Base-by-base conservation (phyloP, 2,888 invertebrate species). In the Trissolcus japonicus region DNA sequence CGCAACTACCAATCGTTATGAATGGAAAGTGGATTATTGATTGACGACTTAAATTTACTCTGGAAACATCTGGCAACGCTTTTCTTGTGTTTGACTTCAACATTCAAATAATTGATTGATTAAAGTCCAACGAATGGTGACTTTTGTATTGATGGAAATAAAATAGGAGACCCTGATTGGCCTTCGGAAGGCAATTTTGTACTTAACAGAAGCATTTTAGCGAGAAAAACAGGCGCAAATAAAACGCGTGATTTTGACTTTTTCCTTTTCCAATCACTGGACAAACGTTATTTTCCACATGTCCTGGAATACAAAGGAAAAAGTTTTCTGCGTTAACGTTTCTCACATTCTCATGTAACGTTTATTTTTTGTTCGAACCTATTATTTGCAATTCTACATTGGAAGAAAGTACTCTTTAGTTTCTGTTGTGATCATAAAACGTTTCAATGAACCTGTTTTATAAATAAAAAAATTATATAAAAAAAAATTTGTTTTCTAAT, bases 331-430 rank as follows among this genome's bases (percentile, higher is more conserved):
- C 56, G 50, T 25, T 56, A 61, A 48, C 61, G 48, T 53, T 48
- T 25, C 57, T 72, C 65, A 78, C 72, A 60, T 67, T 62, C 56
- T 78, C 72, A 56, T 59, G 25, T 61, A 56, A 69, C 51, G 41
- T 51, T 46, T 14, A n/a, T 14, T 46, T 46, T 63, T 73, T 73
- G n/a, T 56, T 29, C 25, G 50, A 68, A 55, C 65, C 60, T 35
- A 69, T 65, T 69, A 65, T 76, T 68, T 65, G 55, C 21, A 43
- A 50, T 14, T 21, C 11, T 25, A 13, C 57, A 41, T 48, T 21
- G 53, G 46, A 50, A 1, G 17, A 57, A 51, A 9, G 25, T 6
- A n/a, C 66, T 61, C 50, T 55, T 61, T 7, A 35, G 11, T 11
- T 35, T 35, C 35, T 35, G 1, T 35, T 35, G 35, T 2, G 7